phyloP scores from a whole-genome alignment of 1,140 invertebrate species.

The Saxidomus purpurata region DNA sequence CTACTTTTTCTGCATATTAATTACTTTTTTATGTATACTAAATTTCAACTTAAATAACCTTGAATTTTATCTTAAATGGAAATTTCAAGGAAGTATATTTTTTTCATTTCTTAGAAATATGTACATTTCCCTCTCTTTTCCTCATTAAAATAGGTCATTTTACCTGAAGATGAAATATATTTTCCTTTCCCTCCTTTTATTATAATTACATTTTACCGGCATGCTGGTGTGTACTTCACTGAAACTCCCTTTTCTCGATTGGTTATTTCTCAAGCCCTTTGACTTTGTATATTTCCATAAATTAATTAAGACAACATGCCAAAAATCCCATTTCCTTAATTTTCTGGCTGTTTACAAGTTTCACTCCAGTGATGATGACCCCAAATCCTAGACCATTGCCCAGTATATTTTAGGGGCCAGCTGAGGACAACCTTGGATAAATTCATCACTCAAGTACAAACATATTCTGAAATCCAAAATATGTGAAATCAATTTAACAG shows the following conservation, averaged over 20 bases:
- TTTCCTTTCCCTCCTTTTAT: too few relatives aligned
- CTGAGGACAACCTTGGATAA: conserved; percentile 29
- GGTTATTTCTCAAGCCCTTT: background rate
- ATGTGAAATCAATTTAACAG: conserved; percentile 64
- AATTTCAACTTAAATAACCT: too few relatives aligned
- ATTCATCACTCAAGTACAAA: conserved; percentile 7
- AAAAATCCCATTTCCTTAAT: conserved; percentile 37
- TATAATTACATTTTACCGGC: background rate
- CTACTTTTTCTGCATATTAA: too few relatives aligned
- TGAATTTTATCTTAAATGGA: too few relatives aligned
- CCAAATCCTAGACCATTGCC: background rate
- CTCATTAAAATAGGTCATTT: too few relatives aligned
- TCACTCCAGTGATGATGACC: conserved; percentile 25
- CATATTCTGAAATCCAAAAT: conserved; percentile 41
- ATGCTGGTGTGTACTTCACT: too few relatives aligned
- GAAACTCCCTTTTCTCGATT: too few relatives aligned
- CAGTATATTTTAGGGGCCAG: conserved; percentile 31
- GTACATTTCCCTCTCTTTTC: too few relatives aligned
- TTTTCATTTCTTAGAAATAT: too few relatives aligned
- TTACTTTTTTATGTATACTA: too few relatives aligned
- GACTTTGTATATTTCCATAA: conserved; percentile 23
- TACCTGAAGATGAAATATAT: too few relatives aligned
- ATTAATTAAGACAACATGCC: conserved; percentile 43
- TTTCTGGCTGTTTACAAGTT: conserved; percentile 43
- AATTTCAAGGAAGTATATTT: too few relatives aligned